Evolutionary conservation across 2,888 invertebrate species (phyloP), one percentile per base, ranked within the genome.

Genomic region (Rotaria magnacalcarata): DNA sequence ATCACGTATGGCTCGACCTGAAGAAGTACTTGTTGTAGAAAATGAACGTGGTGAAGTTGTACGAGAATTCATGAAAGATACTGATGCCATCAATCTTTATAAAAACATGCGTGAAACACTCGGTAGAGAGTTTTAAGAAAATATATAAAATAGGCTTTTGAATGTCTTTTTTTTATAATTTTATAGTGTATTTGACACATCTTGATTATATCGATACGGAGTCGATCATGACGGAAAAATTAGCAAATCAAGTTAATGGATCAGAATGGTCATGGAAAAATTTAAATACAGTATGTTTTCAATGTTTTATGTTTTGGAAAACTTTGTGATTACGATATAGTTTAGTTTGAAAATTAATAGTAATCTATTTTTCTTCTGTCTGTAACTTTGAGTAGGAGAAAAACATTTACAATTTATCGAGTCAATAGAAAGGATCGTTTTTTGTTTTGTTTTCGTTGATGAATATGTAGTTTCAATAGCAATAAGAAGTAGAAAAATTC

Each of bases 231-330:
- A 98, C 98, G 87, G 96, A 97, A 89, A 99, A 99, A 91, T 92
- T 99, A 50, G 95, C 96, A 90, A 96, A 97, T 91, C 99, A 99
- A 93, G 97, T 99, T 6, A 97, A 97, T 92, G 98, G 98, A 14
- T 93, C 94, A 56, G 99, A 99, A 91, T 99, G 99, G 96, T 98
- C 98, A 16, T 99, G 99, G 99, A 98, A 98, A 92, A 99, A 99
- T 92, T 93, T 99, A 86, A 99, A 99, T 90, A 98, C 99, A 84
- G 93, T 93, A 90, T 50, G 85, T 67, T 47, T 24, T 24, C 34
- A 93, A 90, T 50, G 85, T 67, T 47, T 24, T 24, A 1, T 34
- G 16, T 52, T 4, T 16, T 8, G 0, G 16, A 14, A 52, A 11
- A 16, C 16, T 5, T 52, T 4, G 16, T 16, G 16, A 52, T 4